A percentile compares a stretch with the other conserved stretches of the same genome.
These are phyloP conservation scores for Fratercula arctica DNA, from an alignment of 2,797 vertebrate species.

Conservation along the genomic window DNA sequence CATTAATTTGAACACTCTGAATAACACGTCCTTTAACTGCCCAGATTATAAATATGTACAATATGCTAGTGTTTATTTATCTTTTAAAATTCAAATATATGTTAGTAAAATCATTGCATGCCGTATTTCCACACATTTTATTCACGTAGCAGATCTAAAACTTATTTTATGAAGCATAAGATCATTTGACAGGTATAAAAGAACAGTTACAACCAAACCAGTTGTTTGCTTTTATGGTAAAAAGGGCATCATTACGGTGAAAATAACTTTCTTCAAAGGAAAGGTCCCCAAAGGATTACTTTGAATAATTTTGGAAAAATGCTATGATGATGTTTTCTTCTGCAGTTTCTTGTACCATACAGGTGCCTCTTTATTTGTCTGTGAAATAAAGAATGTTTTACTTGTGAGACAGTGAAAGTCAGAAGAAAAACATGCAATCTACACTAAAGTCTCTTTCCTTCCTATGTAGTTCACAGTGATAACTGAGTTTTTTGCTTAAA, in stretches of 20 bases:
- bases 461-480: neutral
- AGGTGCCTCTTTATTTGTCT: constrained; percentile 82
- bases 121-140: neutral
- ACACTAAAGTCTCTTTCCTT: neutral
- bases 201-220: constrained; percentile 25
- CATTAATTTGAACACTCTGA: constrained; percentile 41
- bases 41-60: constrained; percentile 12
- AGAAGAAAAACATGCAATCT: neutral
- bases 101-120: constrained; percentile 37
- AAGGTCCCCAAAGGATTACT: neutral
- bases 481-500: neutral
- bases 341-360: constrained; percentile 77
- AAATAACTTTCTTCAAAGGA: constrained; percentile 21
- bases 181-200: constrained; percentile 13
- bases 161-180: constrained; percentile 24
- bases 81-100: constrained; percentile 36
- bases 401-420: neutral
- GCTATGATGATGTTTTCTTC: constrained; percentile 70
- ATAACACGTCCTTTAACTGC: neutral
- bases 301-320: neutral
- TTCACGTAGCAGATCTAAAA: constrained; percentile 21
- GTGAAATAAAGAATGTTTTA: constrained; percentile 44
- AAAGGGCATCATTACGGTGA: constrained; percentile 41
- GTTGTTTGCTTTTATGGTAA: constrained; percentile 14
- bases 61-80: constrained; percentile 37